These are phyloP conservation scores for Sakesphorus luctuosus DNA, from an alignment of 2,113 vertebrate genomes.

Conservation along the genomic window DNA sequence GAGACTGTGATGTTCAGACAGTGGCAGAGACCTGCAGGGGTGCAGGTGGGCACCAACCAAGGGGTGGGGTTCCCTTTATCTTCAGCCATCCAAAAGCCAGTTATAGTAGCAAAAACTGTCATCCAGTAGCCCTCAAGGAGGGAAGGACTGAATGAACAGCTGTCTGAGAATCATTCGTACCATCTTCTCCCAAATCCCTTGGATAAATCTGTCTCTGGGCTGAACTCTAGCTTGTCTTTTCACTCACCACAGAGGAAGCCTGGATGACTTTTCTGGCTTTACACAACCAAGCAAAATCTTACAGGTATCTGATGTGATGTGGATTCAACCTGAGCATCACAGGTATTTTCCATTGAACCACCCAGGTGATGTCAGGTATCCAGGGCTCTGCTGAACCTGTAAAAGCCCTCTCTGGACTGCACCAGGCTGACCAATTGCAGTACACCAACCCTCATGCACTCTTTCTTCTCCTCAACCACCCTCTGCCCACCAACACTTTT, in stretches of 20 bases:
- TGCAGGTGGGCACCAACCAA: rapidly evolving
- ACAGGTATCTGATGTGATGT: background rate
- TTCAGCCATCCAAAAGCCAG: background rate
- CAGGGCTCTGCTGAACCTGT: background rate
- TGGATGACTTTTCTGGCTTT: background rate
- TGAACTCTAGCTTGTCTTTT: background rate
- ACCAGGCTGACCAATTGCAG: background rate
- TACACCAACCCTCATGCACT: too few species aligned
- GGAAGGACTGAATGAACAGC: background rate
- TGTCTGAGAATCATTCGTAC: background rate
- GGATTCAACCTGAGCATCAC: background rate
- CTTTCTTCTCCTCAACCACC: background rate
- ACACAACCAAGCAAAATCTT: background rate
- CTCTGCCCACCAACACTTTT: background rate
- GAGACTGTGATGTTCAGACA: background rate
- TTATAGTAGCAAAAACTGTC: background rate
- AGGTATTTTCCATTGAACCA: background rate
- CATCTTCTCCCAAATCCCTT: background rate
- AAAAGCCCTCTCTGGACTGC: background rate
- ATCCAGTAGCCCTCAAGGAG: background rate
- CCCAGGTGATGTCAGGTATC: background rate
- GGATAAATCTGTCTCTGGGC: background rate
- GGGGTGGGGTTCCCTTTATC: background rate
- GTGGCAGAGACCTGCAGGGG: background rate
- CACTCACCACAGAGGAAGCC: background rate